phyloP scores from a whole-genome alignment of 2,113 vertebrate genomes.

The Pelecanoides urinatrix region DNA sequence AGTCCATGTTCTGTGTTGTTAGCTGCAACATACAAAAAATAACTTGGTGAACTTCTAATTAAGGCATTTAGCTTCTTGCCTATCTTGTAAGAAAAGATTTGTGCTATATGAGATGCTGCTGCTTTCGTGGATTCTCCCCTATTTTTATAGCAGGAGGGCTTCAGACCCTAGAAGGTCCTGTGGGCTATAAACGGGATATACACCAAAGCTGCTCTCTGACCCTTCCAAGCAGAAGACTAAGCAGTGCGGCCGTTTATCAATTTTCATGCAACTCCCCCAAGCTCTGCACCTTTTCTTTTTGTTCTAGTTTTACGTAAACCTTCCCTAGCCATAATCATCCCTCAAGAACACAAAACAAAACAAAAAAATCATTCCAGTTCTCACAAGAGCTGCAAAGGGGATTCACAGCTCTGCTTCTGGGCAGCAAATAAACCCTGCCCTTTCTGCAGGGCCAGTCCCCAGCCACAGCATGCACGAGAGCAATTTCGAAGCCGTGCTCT shows the following conservation, averaged over 20 bases:
- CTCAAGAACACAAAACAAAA: not conserved
- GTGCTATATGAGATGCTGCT: slow-evolving; percentile 5
- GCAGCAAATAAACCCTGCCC: not conserved
- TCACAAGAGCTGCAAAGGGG: not conserved
- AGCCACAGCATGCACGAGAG: slow-evolving; percentile 23
- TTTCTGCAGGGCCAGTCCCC: not conserved
- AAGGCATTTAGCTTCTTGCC: slow-evolving; percentile 31
- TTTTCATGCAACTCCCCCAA: not conserved
- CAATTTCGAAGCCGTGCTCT: slow-evolving; percentile 34
- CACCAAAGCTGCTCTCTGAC: not conserved
- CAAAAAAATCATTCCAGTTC: not conserved
- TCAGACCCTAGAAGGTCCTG: not conserved
- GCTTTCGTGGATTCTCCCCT: slow-evolving; percentile 53
- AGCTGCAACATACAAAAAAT: slow-evolving; percentile 44
- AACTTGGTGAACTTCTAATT: slow-evolving; percentile 37
- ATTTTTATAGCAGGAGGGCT: slow-evolving; percentile 45
- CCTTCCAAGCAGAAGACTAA: not conserved
- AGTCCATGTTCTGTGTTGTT: slow-evolving; percentile 53
- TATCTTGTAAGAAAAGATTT: slow-evolving; percentile 3
- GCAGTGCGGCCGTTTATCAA: too few species aligned
- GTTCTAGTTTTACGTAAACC: accelerated
- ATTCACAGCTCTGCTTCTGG: not conserved
- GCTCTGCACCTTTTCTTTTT: not conserved
- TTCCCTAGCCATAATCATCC: not conserved
- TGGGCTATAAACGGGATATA: not conserved